These are phyloP conservation scores for Dipodomys stephensi DNA, from an alignment of 2,113 vertebrate species.

Conservation along the genomic window DNA sequence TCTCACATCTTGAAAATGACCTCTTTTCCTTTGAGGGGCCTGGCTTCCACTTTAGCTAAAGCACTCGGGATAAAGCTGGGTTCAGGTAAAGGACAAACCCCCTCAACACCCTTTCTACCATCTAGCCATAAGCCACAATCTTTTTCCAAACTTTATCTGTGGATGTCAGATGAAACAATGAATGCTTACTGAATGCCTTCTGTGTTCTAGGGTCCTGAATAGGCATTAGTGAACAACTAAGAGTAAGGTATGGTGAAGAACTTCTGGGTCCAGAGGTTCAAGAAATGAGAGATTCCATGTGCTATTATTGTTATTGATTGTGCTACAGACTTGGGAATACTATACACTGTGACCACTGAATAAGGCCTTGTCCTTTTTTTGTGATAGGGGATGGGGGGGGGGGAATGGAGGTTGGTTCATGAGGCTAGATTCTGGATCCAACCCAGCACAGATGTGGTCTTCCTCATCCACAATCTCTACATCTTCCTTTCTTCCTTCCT, in stretches of 20 bases:
- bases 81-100: neutral
- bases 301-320: neutral
- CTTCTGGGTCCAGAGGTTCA: neutral
- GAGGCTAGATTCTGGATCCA: neutral
- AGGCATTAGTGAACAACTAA: neutral
- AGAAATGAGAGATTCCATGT: rapidly evolving
- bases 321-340: neutral
- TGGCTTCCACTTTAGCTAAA: neutral
- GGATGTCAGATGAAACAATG: neutral
- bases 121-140: neutral
- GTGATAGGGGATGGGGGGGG: no score
- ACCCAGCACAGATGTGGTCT: neutral
- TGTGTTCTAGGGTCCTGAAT: neutral
- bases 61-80: neutral
- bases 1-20: neutral
- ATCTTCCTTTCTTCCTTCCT: neutral
- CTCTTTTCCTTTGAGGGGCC: neutral
- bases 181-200: neutral
- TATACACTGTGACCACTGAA: rapidly evolving
- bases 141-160: slow-evolving; percentile 12
- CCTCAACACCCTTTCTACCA: neutral
- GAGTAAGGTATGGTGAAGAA: neutral
- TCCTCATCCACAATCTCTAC: neutral
- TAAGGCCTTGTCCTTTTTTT: neutral
- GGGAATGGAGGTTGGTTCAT: no score